Evolutionary conservation across 2,797 vertebrate genomes (phyloP), one percentile per base, ranked within the genome.

Genomic region (Malacoctenus gilli): DNA sequence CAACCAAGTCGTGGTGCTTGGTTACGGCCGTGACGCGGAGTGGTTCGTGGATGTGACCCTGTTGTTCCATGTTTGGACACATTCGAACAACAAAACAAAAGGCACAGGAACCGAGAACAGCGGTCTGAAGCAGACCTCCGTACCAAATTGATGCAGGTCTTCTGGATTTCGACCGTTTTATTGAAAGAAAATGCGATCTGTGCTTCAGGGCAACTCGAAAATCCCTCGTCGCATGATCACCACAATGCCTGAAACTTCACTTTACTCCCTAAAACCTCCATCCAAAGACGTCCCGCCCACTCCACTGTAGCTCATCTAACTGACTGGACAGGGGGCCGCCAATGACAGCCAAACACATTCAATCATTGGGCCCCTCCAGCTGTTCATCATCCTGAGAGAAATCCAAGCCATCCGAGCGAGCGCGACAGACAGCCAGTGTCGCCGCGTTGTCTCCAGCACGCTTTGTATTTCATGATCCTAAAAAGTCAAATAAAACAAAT

Each of bases 361-460:
- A 90, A 82, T 91, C 90, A 92, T 72, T 80, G 86, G 86, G 82
- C 79, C 84, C 75, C 80, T 86, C 75, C 84, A 81, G 80, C 81
- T 79, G 72, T 71, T 82, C 28, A 56, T 87, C 80, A 79, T 89
- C 89, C 87, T 91, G 89, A 92, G 91, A 88, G 82, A 90, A 94
- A 94, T 93, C 93, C 92, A 94, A 94, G 93, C 91, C 76, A 62
- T 91, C 87, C 69, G 76, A 87, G 82, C 89, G 92, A 93, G 92
- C 87, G 84, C 78, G 71, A 75, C 55, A 69, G 71, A 75, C 55
- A 69, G 72, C 63, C 34, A 49, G 64, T 34, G 20, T 56, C 57
- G 38, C 80, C 57, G 68, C 70, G 59, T 64, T 41, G 66, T 85
- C 77, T 87, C 80, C 85, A 85, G 84, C 81, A 82, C 19, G 1